Evolutionary conservation across 2,797 vertebrate species (phyloP), one percentile per base, ranked within the genome.

Genomic region (Pachyuromys duprasi): DNA sequence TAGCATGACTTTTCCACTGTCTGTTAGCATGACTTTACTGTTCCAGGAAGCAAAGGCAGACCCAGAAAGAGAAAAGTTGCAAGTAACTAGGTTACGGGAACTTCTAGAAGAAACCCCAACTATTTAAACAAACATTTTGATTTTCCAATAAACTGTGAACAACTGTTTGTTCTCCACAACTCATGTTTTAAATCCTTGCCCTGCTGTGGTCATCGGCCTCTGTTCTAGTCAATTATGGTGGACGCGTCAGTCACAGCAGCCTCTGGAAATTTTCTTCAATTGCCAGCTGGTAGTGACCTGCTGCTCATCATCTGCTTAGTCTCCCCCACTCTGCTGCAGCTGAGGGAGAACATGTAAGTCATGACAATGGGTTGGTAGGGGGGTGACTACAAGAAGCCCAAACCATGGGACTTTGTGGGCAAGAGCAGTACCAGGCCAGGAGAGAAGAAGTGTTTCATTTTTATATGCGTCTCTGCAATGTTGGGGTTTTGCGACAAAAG

Each of bases 1-100:
- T 17, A 36, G n/a, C 83, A 39, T 60, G 65, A 90, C 28, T 39
- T 42, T 63, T 20, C 72, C 60, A 76, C 22, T 86, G 13, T 90
- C 78, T 90, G 65, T 33, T 22, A 17, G 45, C 17, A 20, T 17
- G 65, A 57, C 24, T 72, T 28, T 39, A 33, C 88, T 83, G 67
- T 57, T 97, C 80, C 88, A 93, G 79, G 63, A 96, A 94, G 82
- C 74, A 84, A 11, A 33, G n/a, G 62, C 57, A 86, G 79, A 49
- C 79, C 67, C 42, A 75, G 63, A 89, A 89, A 86, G 26, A 83
- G 33, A 62, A 63, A 95, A 84, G 49, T 63, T 81, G 60, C 81
- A 93, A 76, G 89, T 49, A 28, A 86, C 67, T 39, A 70, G 65
- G 45, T 70, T 86, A 55, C 24, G 5, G 84, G 49, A 57, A 86